Evolutionary conservation across 2,888 invertebrate species (phyloP).

Genomic region (Rosalia funebris): DNA sequence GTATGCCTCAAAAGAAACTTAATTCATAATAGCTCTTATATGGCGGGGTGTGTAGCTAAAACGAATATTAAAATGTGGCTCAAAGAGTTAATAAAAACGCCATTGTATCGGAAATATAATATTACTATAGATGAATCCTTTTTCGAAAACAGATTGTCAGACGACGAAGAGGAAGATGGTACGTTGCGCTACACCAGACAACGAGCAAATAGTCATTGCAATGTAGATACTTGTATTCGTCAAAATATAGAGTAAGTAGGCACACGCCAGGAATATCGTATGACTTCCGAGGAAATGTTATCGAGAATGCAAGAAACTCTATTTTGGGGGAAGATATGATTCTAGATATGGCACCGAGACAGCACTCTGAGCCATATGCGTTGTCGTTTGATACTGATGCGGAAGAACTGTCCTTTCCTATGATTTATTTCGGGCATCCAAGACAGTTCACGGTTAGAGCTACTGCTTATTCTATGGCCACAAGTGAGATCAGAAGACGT

Average conservation of each 20-base stretch:
- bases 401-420: background rate
- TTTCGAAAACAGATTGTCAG: background rate
- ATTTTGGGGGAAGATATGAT: background rate
- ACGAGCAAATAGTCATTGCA: background rate
- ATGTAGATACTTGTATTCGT: background rate
- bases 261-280: background rate
- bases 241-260: no score
- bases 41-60: no score
- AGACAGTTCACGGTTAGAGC: slow-evolving; percentile 28
- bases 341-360: background rate
- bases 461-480: slow-evolving; percentile 30
- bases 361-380: background rate
- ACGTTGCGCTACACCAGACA: background rate
- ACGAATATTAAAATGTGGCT: background rate
- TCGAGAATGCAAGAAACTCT: background rate
- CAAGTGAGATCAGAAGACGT: slow-evolving; percentile 26
- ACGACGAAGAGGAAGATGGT: background rate
- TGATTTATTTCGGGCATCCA: background rate
- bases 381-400: background rate
- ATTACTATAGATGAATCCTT: background rate
- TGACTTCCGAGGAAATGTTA: background rate
- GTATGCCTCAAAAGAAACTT: no score
- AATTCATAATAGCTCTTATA: no score
- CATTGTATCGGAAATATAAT: background rate
- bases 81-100: background rate